phyloP scores from a whole-genome alignment of 2,797 vertebrate genomes.

The Rhabdophis nuchalis region DNA sequence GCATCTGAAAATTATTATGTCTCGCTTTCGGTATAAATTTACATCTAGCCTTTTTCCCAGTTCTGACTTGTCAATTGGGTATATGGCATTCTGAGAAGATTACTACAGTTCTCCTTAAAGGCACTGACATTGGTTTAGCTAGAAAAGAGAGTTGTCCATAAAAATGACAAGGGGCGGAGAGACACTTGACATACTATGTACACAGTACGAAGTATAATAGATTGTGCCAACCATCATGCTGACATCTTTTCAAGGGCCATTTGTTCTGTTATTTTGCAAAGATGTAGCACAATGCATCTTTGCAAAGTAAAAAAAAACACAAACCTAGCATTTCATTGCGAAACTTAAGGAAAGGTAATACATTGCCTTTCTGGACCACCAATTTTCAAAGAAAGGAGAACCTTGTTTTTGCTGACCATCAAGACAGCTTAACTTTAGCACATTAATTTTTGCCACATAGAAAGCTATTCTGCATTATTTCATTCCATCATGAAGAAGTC shows the following conservation, averaged over 20 bases:
- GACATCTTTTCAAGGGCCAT: slow-evolving; percentile 16
- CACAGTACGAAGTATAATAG: not conserved
- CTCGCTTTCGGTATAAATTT: slow-evolving; percentile 7
- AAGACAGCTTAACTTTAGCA: not conserved
- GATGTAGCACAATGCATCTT: not conserved
- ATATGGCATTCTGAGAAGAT: not conserved
- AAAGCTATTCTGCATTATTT: not conserved
- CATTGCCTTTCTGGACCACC: fast-evolving
- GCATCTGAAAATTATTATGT: not conserved
- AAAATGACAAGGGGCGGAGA: slow-evolving; percentile 32
- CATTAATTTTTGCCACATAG: not conserved
- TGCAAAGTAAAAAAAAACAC: not conserved
- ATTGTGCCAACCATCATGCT: not conserved
- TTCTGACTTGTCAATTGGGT: slow-evolving; percentile 22
- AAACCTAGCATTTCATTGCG: fast-evolving
- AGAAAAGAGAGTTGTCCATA: slow-evolving; percentile 36
- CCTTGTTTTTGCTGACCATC: not conserved
- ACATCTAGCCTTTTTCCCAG: slow-evolving; percentile 13
- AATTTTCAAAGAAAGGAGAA: fast-evolving
- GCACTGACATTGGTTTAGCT: not conserved
- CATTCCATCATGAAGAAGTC: not conserved
- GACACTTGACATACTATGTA: not conserved
- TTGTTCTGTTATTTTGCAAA: not conserved
- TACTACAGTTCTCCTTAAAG: slow-evolving; percentile 25
- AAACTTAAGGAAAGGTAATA: not conserved